A percentile compares a stretch with the other conserved stretches of the same genome.
Conservation (phyloP, 2,888 invertebrate genomes). For the Diplolepis rosae region DNA sequence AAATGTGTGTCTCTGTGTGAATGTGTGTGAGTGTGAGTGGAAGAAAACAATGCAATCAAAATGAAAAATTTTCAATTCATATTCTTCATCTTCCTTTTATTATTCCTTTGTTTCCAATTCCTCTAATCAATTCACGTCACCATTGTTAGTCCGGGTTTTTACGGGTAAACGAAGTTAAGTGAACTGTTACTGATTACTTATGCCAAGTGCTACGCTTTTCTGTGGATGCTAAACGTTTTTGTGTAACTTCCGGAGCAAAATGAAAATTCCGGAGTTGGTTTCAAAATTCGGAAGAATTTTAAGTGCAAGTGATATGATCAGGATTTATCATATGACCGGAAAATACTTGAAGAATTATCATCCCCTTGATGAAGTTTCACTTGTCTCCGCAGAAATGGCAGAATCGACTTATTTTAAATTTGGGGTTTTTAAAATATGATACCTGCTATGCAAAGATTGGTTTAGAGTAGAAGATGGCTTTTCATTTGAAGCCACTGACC, state of each 20-base stretch:
- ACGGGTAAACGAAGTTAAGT: neutral
- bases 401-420: neutral
- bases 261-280: neutral
- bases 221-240: neutral
- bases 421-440: neutral
- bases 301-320: neutral
- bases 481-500: constrained; percentile 25
- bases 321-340: neutral
- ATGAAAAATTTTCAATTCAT: neutral
- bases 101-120: neutral
- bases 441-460: neutral
- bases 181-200: neutral
- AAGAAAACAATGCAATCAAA: neutral
- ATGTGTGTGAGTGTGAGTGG: constrained; percentile 31
- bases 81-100: neutral
- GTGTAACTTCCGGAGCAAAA: neutral
- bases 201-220: constrained; percentile 6
- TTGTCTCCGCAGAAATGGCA: no score
- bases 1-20: constrained; percentile 35
- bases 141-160: neutral
- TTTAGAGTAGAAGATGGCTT: neutral
- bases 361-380: no score
- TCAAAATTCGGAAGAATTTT: neutral
- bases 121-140: neutral
- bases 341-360: no score